Evolutionary conservation across 2,797 vertebrate genomes (phyloP).

Genomic region (Sylvia borin): DNA sequence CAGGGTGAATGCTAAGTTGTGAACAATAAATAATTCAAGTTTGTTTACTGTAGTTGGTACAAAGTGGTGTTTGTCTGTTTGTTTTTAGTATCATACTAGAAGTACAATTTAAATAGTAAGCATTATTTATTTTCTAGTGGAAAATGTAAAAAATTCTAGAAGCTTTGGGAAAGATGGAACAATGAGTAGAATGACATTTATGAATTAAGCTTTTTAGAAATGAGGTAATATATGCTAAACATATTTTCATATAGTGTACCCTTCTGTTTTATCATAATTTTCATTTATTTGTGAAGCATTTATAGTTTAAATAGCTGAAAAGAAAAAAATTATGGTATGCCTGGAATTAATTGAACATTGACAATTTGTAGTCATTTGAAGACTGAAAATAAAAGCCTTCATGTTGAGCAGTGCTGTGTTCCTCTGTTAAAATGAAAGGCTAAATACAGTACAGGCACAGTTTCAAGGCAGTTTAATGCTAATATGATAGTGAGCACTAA

Average conservation of each 20-base stretch:
- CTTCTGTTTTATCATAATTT: neutral
- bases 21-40: neutral
- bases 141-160: neutral
- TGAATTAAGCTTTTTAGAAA: neutral
- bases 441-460: neutral
- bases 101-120: neutral
- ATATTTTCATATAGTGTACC: neutral
- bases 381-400: neutral
- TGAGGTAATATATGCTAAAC: neutral
- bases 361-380: neutral
- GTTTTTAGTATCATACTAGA: neutral
- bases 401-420: neutral
- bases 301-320: neutral
- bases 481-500: neutral
- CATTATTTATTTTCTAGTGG: neutral
- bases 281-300: neutral
- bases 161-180: neutral
- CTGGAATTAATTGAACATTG: neutral
- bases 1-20: fast-evolving
- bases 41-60: neutral
- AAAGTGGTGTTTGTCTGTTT: neutral
- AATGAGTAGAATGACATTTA: neutral
- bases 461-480: neutral
- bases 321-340: neutral
- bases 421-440: neutral